Conservation (phyloP, 1,140 invertebrate genomes). For the Cyclargus thomasi region DNA sequence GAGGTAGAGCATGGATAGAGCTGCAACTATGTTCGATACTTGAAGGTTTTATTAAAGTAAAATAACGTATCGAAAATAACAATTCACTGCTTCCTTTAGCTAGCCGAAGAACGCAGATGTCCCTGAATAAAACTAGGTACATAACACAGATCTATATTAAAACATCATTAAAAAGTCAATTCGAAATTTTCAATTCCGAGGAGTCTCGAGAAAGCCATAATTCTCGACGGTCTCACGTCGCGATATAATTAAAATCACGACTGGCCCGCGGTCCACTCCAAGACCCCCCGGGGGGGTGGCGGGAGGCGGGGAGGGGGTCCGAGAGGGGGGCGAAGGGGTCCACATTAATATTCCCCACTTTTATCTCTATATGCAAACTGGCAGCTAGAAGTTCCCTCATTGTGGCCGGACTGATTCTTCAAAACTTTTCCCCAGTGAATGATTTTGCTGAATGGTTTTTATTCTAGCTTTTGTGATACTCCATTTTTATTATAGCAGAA, state of each 20-base stretch:
- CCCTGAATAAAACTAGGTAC: too few species aligned
- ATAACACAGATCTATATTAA: neutral
- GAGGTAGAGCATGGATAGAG: too few species aligned
- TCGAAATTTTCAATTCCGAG: slow-evolving; percentile 13
- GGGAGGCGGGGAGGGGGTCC: slow-evolving; percentile 22
- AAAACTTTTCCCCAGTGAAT: slow-evolving; percentile 58
- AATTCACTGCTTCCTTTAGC: too few species aligned
- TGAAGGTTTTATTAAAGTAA: too few species aligned
- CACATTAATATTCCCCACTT: slow-evolving; percentile 75
- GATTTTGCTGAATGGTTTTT: slow-evolving; percentile 64
- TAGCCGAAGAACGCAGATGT: too few species aligned
- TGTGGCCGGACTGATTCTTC: slow-evolving; percentile 65
- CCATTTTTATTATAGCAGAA: neutral
- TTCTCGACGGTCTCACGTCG: slow-evolving; percentile 59
- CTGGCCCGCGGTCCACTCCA: slow-evolving; percentile 66
- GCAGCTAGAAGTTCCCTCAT: slow-evolving; percentile 67
- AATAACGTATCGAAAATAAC: too few species aligned
- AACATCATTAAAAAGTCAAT: slow-evolving; percentile 1
- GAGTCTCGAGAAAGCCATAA: slow-evolving; percentile 48
- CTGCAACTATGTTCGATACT: too few species aligned
- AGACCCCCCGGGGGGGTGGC: slow-evolving; percentile 36
- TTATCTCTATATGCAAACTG: slow-evolving; percentile 76
- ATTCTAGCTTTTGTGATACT: slow-evolving; percentile 24
- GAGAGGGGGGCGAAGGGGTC: slow-evolving; percentile 40
- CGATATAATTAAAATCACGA: slow-evolving; percentile 73